Evolutionary conservation across 2,113 vertebrate genomes (phyloP), one percentile per base, ranked within the genome.

Genomic region (Alligator sinensis): DNA sequence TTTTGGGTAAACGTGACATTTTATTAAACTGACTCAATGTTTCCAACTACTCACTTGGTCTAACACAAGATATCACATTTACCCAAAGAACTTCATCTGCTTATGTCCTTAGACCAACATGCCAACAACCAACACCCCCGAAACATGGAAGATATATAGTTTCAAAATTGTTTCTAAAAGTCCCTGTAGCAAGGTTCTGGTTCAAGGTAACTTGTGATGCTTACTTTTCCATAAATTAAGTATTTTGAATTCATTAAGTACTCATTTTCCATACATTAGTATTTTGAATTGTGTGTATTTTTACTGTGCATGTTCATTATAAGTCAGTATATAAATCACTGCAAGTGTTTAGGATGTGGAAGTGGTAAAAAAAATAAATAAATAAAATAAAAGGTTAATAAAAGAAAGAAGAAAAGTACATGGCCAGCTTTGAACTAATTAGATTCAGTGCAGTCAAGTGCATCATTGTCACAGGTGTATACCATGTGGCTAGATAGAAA

Each of bases 171-270:
- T 77, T 87, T 58, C 16, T 0, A 2, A 14, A 85, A 86, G 62
- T 66, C 63, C 14, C 25, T 92, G 2, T 25, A 34, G 14, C 27
- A 87, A 75, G 47, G 77, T 89, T 82, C 66, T 93, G 92, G 93
- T 96, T 94, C 78, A 18, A 82, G 66, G 80, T 95, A 64, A 84
- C 89, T 60, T 78, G 62, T 66, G 72, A 7, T 60, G 27, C 70
- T 82, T 80, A 64, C 59, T 90, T 11, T 88, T 82, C 77, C 68
- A 47, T 19, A 77, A 87, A 63, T 55, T 34, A 70, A 8, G 34
- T 28, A 77, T 88, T 91, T 88, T 54, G 68, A 47, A 38, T 38
- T 6, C 34, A 34, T 34, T 34, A 34, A 34, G 34, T 34, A 34
- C 34, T 34, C 34, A 34, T 34, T 34, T 34, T 34, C 34, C 34